These are phyloP conservation scores for Drosophila neocordata DNA, from an alignment of 1,140 invertebrate genomes.

Conservation along the genomic window DNA sequence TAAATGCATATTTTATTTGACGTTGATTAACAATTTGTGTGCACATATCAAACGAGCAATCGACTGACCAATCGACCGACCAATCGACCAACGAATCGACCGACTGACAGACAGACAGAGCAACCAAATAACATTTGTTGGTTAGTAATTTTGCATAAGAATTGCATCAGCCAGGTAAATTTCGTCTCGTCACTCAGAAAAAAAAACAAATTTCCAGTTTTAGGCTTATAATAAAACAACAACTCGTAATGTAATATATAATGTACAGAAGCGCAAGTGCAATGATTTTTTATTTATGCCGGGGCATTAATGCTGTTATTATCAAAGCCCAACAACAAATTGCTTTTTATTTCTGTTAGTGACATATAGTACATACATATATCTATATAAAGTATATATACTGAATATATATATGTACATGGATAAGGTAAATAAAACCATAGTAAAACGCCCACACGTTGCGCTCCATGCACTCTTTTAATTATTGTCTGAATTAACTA, in stretches of 20 bases:
- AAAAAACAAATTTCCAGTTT: constrained; percentile 63
- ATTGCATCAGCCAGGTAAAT: constrained; percentile 71
- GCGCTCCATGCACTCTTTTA: constrained; percentile 54
- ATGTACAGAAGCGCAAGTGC: constrained; percentile 78
- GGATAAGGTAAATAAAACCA: constrained; percentile 4
- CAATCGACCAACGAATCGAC: constrained; percentile 1
- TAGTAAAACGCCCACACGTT: constrained; percentile 47
- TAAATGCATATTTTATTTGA: constrained; percentile 67
- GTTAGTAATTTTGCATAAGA: constrained; percentile 77
- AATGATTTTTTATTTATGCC: constrained; percentile 73
- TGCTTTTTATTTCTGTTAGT: background rate
- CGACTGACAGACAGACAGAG: background rate
- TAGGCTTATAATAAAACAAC: constrained; percentile 55
- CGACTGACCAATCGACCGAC: constrained; percentile 1
- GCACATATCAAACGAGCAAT: constrained; percentile 15
- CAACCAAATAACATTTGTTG: constrained; percentile 49
- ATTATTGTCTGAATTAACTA: constrained; percentile 47
- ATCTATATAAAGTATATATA: constrained; percentile 19
- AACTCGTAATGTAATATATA: constrained; percentile 52
- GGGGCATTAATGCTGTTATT: constrained; percentile 38
- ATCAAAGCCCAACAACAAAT: constrained; percentile 31
- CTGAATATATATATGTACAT: constrained; percentile 26
- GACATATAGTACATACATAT: constrained; percentile 27
- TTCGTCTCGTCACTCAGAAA: constrained; percentile 12
- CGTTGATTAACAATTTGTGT: constrained; percentile 57